phyloP scores from a whole-genome alignment of 2,113 vertebrate species.

The Ellobius talpinus region DNA sequence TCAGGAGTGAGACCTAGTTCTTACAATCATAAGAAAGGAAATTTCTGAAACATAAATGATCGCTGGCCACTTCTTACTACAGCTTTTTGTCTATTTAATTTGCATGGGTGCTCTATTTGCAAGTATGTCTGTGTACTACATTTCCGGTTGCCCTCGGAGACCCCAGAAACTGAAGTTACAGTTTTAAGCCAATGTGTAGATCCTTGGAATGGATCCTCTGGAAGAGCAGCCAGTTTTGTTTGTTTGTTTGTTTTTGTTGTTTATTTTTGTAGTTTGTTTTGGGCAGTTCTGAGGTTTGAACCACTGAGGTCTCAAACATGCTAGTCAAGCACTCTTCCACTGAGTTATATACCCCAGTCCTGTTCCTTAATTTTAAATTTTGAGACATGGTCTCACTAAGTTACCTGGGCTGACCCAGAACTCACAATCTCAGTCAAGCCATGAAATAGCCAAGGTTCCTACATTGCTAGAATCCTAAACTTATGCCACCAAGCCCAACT shows the following conservation, averaged over 20 bases:
- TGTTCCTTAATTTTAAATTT: background rate
- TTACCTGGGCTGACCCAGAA: background rate
- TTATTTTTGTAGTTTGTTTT: background rate
- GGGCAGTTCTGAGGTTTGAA: background rate
- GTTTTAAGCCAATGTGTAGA: background rate
- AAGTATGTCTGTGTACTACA: background rate
- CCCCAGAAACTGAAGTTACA: background rate
- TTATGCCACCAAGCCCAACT: background rate
- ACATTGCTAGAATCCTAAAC: background rate
- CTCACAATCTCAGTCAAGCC: background rate
- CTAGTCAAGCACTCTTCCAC: background rate
- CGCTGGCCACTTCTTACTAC: background rate
- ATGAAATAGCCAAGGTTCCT: background rate
- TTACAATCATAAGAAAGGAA: background rate
- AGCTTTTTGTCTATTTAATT: background rate
- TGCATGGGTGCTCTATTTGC: background rate
- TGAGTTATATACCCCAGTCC: background rate
- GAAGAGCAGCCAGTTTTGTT: no score
- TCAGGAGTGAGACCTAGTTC: background rate
- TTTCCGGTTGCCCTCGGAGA: background rate
- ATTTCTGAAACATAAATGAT: background rate
- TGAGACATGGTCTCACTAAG: background rate
- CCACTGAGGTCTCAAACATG: background rate
- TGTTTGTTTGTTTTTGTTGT: background rate
- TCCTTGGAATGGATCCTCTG: background rate